Percentiles rank a stretch among this genome's conserved stretches.
phyloP scores from a whole-genome alignment of 2,888 invertebrate genomes.

The Netelia virgata region DNA sequence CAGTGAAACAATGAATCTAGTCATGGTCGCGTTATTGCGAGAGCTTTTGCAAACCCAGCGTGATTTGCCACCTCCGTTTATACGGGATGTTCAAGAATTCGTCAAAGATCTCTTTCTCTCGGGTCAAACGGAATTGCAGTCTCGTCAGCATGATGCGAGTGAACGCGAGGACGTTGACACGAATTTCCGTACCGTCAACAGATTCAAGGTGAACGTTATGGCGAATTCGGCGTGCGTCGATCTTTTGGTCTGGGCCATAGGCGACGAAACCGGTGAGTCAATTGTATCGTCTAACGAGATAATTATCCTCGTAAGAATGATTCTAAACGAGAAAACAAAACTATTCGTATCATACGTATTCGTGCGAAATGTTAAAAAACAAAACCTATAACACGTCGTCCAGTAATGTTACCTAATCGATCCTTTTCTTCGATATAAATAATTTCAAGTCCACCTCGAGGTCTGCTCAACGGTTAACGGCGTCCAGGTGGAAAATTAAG shows the following conservation, averaged over 20 bases:
- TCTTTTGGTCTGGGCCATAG: constrained; percentile 98
- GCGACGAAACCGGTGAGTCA: constrained; percentile 95
- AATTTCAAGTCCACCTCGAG: constrained; percentile 23
- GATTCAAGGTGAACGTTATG: constrained; percentile 97
- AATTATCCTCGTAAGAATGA: constrained; percentile 14
- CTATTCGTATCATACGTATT: not conserved
- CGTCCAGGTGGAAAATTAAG: constrained; percentile 53
- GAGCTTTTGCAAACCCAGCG: constrained; percentile 96
- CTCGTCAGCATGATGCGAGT: constrained; percentile 93
- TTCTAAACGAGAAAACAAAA: constrained; percentile 20
- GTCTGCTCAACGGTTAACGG: constrained; percentile 14
- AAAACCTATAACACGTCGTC: constrained; percentile 11
- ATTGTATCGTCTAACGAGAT: not conserved
- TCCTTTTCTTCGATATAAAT: not conserved
- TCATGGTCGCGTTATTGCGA: constrained; percentile 95
- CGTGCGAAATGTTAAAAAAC: not conserved
- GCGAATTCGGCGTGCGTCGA: constrained; percentile 99
- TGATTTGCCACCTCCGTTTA: constrained; percentile 95
- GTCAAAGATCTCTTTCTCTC: constrained; percentile 95
- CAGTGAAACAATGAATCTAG: constrained; percentile 97
- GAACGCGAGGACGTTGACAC: constrained; percentile 93
- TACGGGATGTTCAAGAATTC: constrained; percentile 96
- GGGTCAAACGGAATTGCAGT: constrained; percentile 96
- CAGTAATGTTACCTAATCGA: constrained; percentile 19
- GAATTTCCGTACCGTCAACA: constrained; percentile 93